Base-by-base conservation (phyloP, 2,113 vertebrate species). In the Rhinoptilus africanus region DNA sequence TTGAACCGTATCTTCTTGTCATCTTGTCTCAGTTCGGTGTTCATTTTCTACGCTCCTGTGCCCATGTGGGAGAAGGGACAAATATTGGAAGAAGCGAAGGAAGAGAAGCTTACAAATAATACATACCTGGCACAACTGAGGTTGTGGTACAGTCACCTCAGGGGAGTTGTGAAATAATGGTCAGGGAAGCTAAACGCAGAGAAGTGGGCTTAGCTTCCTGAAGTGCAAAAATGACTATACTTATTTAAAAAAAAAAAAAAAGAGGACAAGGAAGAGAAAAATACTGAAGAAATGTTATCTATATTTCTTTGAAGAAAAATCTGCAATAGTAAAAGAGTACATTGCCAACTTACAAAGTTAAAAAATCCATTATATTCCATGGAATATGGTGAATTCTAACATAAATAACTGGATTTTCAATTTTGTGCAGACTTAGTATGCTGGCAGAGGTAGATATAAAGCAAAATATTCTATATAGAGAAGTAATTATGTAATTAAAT, bases 321-420 rank as follows among this genome's bases (percentile, higher is more conserved):
- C 35, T 64, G 50, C 8, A 72, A 28, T 43, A 78, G 50, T 28
- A 64, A 9, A 32, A 35, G 21, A 50, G 26, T 50, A 59, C 14
- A 11, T 23, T 45, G 23, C 12, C 34, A 51, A 73, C 4, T 14
- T 59, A 66, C 13, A 59, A 60, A 74, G 50, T 17, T 26, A n/a
- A 66, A 53, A 28, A 39, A 50, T 67, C 16, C 7, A 22, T 74
- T 60, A 30, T 9, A 32, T 59, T 68, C 30, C 41, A 34, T 20
- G 26, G 18, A 48, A 54, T 60, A 35, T 15, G 7, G 15, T 68
- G 23, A 79, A 56, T 57, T 56, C 2, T 7, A 51, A 51, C 15
- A 5, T 32, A 51, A 56, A 56, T 66, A 60, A 47, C 22, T 8
- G 10, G 8, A 51, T 67, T 47, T 4, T 15, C 0, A 0, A 60